phyloP scores from a whole-genome alignment of 2,113 vertebrate species.

The Rhinolophus ferrumequinum region DNA sequence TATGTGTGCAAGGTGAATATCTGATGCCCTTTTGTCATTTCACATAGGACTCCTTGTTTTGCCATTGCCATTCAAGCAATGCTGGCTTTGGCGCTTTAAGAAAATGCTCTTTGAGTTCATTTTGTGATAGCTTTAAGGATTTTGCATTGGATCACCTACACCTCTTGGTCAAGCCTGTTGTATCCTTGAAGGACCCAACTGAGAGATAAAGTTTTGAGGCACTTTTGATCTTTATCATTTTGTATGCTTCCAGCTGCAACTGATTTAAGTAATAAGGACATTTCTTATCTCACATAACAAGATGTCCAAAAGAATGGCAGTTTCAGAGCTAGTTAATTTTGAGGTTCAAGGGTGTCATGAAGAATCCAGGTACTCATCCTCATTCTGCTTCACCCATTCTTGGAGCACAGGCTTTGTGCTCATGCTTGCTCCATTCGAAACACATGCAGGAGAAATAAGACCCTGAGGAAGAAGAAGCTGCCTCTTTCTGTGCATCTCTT shows the following conservation, averaged over 20 bases:
- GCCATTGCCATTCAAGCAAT: neutral
- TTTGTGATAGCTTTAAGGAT: neutral
- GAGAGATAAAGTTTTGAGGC: neutral
- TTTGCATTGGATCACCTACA: neutral
- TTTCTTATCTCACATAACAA: neutral
- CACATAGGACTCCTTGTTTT: neutral
- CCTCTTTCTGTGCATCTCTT: neutral
- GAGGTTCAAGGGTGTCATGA: neutral
- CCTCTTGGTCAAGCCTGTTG: neutral
- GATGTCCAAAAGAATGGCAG: neutral
- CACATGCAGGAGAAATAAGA: neutral
- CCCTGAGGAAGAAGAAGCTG: neutral
- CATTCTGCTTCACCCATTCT: neutral
- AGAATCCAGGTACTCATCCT: neutral
- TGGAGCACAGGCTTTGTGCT: neutral
- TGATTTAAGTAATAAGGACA: neutral
- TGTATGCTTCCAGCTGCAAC: neutral
- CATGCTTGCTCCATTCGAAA: neutral
- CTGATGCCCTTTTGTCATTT: neutral
- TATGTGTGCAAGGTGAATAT: neutral
- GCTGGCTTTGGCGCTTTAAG: neutral
- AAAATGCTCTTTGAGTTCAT: neutral
- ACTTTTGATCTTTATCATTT: neutral
- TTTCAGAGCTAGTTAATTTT: neutral
- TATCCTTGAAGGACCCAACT: neutral